Percentiles rank a stretch among this genome's conserved stretches.
These are phyloP conservation scores for Microtus oregoni DNA, from an alignment of 2,113 vertebrate genomes.

Conservation along the genomic window DNA sequence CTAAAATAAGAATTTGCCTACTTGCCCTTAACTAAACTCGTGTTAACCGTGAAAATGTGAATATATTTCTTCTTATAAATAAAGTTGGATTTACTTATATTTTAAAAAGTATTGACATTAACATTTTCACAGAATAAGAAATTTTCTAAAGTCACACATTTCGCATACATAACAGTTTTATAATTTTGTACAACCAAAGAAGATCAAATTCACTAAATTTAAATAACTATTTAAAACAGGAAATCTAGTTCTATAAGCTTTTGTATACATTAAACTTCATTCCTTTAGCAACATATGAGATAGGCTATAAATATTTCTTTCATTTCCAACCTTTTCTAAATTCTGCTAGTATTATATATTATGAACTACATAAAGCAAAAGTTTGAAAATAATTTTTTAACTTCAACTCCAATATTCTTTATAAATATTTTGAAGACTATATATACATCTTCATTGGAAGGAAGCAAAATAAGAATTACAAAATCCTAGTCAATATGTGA, in stretches of 20 bases:
- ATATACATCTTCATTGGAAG: background rate
- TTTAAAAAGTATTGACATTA: background rate
- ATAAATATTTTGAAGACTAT: background rate
- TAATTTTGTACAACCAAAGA: background rate
- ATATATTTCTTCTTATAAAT: background rate
- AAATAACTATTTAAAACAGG: background rate
- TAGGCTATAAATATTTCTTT: background rate
- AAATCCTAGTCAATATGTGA: background rate
- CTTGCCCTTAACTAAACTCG: background rate
- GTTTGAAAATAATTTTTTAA: background rate
- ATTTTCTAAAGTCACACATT: background rate
- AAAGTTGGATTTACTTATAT: background rate
- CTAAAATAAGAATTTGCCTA: background rate
- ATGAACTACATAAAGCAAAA: background rate
- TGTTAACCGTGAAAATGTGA: background rate
- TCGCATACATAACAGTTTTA: background rate
- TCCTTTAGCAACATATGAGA: background rate
- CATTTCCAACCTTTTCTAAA: background rate
- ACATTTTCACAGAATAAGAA: background rate
- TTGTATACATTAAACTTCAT: background rate
- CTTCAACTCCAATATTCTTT: background rate
- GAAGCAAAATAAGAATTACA: background rate
- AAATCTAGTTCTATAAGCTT: background rate
- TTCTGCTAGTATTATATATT: background rate
- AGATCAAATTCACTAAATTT: conserved; percentile 11